Base-by-base conservation (phyloP, 2,113 vertebrate species). In the Apodemus sylvaticus region DNA sequence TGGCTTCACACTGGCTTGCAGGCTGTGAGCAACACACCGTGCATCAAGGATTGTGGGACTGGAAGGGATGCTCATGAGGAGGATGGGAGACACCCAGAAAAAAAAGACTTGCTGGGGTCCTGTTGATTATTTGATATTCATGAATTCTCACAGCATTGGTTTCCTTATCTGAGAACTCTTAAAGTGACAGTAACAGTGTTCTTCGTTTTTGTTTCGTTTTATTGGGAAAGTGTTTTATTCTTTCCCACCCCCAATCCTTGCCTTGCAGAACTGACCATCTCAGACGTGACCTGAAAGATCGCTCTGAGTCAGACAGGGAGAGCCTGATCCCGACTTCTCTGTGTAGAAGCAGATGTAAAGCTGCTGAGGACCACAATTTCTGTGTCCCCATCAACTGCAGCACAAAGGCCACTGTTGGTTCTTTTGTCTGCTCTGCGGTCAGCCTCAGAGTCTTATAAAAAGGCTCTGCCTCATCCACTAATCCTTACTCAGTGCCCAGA, bases 1-100 rank as follows among this genome's bases (percentile, higher is more conserved):
- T 26, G 19, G 76, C 62, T 90, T 91, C 91, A 81, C 0, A 22
- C 70, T 81, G 64, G 87, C 64, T 87, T 85, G 17, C n/a, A 94
- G 91, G 66, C 95, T 88, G 62, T 55, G 82, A 90, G 91, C 74
- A 86, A 91, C 8, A 31, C n/a, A 51, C 22, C n/a, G 58, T 64
- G 89, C 86, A 42, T 60, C 11, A 0, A 83, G 55, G 74, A 34
- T 64, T 19, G 22, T 3, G 11, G 29, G 34, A 39, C 60, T 94
- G 62, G 66, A 94, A 97, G 70, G n/a, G 31, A 78, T 20, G 71
- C 53, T 88, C 36, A 20, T 62, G 48, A 13, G 11, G 78, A 94
- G 36, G 82, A 89, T 22, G 70, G 53, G 55, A 93, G 70, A 76
- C 1, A 24, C 20, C n/a, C 42, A 64, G 89, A 51, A 48, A 93